These are phyloP conservation scores for Neotoxoptera formosana DNA, from an alignment of 1,140 invertebrate species.

Conservation along the genomic window DNA sequence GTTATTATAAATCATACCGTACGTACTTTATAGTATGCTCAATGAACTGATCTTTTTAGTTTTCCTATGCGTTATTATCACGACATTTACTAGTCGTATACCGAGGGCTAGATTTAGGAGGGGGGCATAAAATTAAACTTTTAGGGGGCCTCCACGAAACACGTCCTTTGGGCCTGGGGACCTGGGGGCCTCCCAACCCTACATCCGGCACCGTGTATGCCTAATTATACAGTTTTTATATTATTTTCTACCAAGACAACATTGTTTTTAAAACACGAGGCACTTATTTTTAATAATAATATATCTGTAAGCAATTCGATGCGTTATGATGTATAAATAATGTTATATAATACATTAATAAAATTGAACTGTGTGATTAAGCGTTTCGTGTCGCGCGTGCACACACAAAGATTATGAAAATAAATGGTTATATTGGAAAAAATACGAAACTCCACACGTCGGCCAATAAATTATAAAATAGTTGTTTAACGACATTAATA, in stretches of 20 bases:
- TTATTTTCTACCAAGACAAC: neutral
- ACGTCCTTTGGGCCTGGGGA: neutral
- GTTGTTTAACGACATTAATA: neutral
- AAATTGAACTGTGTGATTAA: neutral
- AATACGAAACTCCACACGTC: neutral
- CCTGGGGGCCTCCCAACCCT: neutral
- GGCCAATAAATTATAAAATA: neutral
- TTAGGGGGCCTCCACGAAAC: neutral
- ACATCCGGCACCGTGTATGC: neutral
- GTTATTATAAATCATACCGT: no score
- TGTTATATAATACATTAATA: neutral
- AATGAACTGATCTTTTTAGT: no score
- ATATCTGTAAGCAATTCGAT: neutral
- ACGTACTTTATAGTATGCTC: no score
- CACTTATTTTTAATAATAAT: neutral
- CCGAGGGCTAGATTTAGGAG: no score
- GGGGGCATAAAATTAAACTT: no score
- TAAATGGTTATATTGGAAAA: neutral
- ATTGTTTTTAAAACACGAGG: neutral
- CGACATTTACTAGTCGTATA: no score
- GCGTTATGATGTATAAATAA: neutral
- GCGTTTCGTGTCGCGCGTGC: accelerated
- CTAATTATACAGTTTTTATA: neutral
- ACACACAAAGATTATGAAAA: neutral
- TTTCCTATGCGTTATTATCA: no score